Base-by-base conservation (phyloP, 1,140 invertebrate species). In the Nomia melanderi region DNA sequence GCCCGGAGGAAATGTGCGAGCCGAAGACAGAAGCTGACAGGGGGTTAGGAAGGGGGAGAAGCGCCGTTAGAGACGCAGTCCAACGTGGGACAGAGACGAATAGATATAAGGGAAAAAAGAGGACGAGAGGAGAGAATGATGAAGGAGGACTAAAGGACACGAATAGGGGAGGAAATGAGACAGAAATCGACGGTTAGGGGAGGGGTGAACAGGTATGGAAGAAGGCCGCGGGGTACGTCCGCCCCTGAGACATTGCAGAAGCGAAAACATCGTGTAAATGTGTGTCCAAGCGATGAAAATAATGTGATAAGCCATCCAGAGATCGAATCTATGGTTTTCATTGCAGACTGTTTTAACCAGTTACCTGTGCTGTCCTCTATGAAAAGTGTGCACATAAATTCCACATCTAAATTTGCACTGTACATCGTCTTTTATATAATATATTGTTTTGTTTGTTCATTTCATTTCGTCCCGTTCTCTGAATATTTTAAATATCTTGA, bases 241-340 rank as follows among this genome's bases (percentile, higher is more conserved):
- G 70, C 82, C 83, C 41, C 78, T 81, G 82, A 75, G 11, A 76
- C 75, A 81, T 81, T 82, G 20, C n/a, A 50, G 78, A 81, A 84
- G 69, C 73, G 59, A 66, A 83, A 83, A 78, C 56, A 60, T 5
- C 27, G 73, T 20, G 2, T 6, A 47, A 17, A 11, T 9, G 14
- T 14, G 41, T 44, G 14, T 14, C 33, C 3, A 36, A 36, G 8
- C 33, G 3, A 8, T 36, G 33, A 36, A 36, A 36, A 36, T 3
- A 36, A 20, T 69, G 75, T 47, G n/a, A n/a, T n/a, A n/a, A n/a
- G n/a, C n/a, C n/a, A n/a, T n/a, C n/a, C n/a, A n/a, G n/a, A n/a
- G n/a, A n/a, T n/a, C n/a, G n/a, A n/a, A n/a, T n/a, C n/a, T n/a
- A n/a, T n/a, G n/a, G n/a, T n/a, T n/a, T n/a, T n/a, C n/a, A n/a